phyloP scores from a whole-genome alignment of 2,888 invertebrate species.

The Patella depressa region DNA sequence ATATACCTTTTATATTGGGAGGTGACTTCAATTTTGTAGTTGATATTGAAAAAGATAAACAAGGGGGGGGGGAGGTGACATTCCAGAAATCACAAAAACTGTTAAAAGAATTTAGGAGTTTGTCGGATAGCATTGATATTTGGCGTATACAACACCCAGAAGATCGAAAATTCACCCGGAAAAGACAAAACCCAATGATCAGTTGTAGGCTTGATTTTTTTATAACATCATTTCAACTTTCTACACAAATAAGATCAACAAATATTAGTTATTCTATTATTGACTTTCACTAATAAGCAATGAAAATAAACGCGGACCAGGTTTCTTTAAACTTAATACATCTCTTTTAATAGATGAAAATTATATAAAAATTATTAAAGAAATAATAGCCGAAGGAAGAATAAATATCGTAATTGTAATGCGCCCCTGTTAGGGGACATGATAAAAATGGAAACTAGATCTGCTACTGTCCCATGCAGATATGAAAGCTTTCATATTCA shows the following conservation, averaged over 20 bases:
- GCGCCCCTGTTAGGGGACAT: neutral
- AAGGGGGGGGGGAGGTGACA: too few species aligned
- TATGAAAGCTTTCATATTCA: too few species aligned
- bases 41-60: too few species aligned
- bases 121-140: neutral
- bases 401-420: neutral
- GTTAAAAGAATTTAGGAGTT: neutral
- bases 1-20: neutral
- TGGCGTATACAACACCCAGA: constrained; percentile 13
- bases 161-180: constrained; percentile 22
- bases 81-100: too few species aligned
- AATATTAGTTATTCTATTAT: neutral
- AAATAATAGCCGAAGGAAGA: neutral
- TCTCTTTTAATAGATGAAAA: constrained; percentile 5
- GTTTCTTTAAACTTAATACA: constrained; percentile 22
- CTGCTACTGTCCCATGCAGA: too few species aligned
- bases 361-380: constrained; percentile 7
- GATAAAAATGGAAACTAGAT: constrained; percentile 15
- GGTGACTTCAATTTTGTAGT: neutral
- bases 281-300: neutral
- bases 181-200: neutral
- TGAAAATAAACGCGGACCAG: constrained; percentile 10
- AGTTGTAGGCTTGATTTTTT: constrained; percentile 18
- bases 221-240: constrained; percentile 9
- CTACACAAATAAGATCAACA: neutral